phyloP scores from a whole-genome alignment of 2,888 invertebrate species.

The Caenorhabditis parvicauda region DNA sequence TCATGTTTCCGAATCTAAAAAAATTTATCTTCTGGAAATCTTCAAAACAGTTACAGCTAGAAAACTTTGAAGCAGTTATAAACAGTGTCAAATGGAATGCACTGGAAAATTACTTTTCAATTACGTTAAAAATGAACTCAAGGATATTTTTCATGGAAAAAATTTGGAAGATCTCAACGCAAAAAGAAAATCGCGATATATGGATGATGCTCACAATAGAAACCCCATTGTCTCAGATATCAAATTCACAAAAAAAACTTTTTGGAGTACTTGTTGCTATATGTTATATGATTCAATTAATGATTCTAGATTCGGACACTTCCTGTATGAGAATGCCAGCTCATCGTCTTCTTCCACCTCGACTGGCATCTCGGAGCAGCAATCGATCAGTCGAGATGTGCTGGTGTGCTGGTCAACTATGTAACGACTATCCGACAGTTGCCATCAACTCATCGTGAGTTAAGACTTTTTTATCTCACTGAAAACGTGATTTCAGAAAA shows the following conservation, averaged over 20 bases:
- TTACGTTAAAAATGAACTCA: too few relatives aligned
- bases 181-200: too few relatives aligned
- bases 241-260: not conserved
- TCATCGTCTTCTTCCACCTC: constrained; percentile 48
- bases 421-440: constrained; percentile 58
- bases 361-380: constrained; percentile 47
- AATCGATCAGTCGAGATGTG: constrained; percentile 57
- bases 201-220: too few relatives aligned
- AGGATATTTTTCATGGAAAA: too few relatives aligned
- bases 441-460: constrained; percentile 25
- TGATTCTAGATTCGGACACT: constrained; percentile 22
- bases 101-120: too few relatives aligned
- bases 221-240: too few relatives aligned
- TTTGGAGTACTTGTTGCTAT: not conserved
- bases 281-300: too few relatives aligned
- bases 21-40: not conserved
- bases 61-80: not conserved
- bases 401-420: constrained; percentile 56
- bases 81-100: not conserved
- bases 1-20: not conserved
- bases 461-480: too few relatives aligned
- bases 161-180: too few relatives aligned
- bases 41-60: not conserved
- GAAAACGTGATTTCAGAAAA: too few relatives aligned
- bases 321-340: constrained; percentile 47